Evolutionary conservation across 2,888 invertebrate species (phyloP), one percentile per base, ranked within the genome.

Genomic region (Salpingus planirostris): DNA sequence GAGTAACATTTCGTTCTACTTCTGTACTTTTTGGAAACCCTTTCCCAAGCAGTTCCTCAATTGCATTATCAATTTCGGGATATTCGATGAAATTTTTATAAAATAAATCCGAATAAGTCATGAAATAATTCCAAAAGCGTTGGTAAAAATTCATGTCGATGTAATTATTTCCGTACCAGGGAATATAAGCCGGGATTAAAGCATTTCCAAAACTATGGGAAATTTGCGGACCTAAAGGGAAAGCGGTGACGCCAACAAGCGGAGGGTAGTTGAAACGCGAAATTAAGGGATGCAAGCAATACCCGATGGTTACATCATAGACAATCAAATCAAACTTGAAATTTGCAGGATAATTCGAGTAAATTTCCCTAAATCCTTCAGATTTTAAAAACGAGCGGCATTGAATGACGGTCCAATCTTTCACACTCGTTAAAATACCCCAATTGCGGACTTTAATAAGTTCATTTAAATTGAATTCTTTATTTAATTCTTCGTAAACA

Each of bases 281-380:
- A 2, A 59, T 45, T 2, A 59, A 31, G 7, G 53, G 54, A 24
- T 50, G 34, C 1, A 57, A 27, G 31, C 57, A 57, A 2, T 40
- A 31, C 1, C 49, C 47, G 2, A 39, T 18, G 1, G 49, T 49
- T 11, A 53, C 33, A 29, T 59, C 59, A 7, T 49, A 36, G 2
- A 60, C 32, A 8, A 60, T 49, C 3, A 53, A 23, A 38, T 59
- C 59, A 31, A 58, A 55, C 28, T 52, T 50, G 29, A 53, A 57
- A 34, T 52, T 42, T 18, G 47, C 28, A 0, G 57, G 52, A 37
- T 59, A 53, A 13, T 51, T 43, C 24, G 50, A 29, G 3, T 55
- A 35, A 18, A 5, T 18, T 18, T 18, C 8, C 18, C n/a, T n/a
- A n/a, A 18, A 8, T 8, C 18, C 18, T 18, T 18, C 18, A 6